These are phyloP conservation scores for Nomada fabriciana DNA, from an alignment of 2,888 invertebrate genomes.

Conservation along the genomic window DNA sequence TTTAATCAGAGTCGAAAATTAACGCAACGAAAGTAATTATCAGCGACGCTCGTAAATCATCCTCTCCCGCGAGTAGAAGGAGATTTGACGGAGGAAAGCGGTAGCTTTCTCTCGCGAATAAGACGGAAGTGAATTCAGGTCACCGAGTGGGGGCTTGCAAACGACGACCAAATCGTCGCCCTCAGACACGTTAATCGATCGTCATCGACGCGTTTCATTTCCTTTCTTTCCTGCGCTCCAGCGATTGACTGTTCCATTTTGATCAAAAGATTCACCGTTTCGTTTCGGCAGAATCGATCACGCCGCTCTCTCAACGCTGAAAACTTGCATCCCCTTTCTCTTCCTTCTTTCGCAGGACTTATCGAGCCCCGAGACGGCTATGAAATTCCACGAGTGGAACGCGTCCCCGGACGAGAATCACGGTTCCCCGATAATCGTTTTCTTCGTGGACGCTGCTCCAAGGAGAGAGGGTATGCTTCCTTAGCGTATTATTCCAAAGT, in stretches of 20 bases:
- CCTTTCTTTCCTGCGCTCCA: neutral
- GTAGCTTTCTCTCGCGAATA: neutral
- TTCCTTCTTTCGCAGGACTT: neutral
- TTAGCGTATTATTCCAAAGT: conserved; percentile 62
- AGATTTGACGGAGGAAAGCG: neutral
- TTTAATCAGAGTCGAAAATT: conserved; percentile 62
- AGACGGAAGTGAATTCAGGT: conserved; percentile 4
- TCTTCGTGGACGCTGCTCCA: conserved; percentile 13
- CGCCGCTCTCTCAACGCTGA: neutral
- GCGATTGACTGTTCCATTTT: neutral
- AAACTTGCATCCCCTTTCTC: neutral
- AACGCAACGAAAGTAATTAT: conserved; percentile 61
- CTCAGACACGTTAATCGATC: conserved; percentile 2
- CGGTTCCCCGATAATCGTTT: conserved; percentile 45
- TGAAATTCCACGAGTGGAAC: conserved; percentile 36
- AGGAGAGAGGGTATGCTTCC: conserved; percentile 12
- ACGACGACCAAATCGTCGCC: conserved; percentile 3
- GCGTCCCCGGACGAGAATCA: conserved; percentile 27
- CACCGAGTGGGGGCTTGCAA: neutral
- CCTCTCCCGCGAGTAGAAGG: neutral
- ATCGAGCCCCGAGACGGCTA: conserved; percentile 7
- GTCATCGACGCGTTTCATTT: conserved; percentile 25
- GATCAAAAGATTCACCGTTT: conserved; percentile 1
- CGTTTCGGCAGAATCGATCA: neutral
- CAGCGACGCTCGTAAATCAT: conserved; percentile 56